phyloP scores from a whole-genome alignment of 37 sponge, comb jelly and placozoan species.

The Agelas oroides region DNA sequence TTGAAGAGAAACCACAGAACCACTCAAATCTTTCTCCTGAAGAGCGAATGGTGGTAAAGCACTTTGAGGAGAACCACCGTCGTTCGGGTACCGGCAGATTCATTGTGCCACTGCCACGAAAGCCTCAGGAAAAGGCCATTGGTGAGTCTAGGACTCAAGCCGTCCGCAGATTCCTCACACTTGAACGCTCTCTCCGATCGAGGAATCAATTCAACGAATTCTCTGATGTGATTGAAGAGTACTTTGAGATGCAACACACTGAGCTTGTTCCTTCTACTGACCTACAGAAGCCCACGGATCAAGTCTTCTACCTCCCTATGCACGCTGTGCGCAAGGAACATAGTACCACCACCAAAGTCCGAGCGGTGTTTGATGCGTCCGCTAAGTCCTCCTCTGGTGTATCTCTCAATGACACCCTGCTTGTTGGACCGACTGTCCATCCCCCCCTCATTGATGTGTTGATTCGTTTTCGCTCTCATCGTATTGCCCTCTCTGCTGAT shows the following conservation, averaged over 20 bases:
- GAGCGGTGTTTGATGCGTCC: slow-evolving; percentile 39
- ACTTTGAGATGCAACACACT: slow-evolving; percentile 22
- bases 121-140: neutral
- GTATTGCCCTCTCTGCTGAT: slow-evolving; percentile 19
- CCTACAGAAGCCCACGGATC: neutral
- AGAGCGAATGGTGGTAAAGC: slow-evolving; percentile 29
- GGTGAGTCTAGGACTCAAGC: slow-evolving; percentile 37
- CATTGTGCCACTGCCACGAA: slow-evolving; percentile 16
- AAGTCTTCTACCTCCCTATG: slow-evolving; percentile 28
- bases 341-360: slow-evolving; percentile 22
- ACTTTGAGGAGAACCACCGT: slow-evolving; percentile 28
- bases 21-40: slow-evolving; percentile 20
- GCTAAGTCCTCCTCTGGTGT: slow-evolving; percentile 25
- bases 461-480: slow-evolving; percentile 8
- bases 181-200: slow-evolving; percentile 19
- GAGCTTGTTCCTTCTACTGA: slow-evolving; percentile 20
- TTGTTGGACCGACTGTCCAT: slow-evolving; percentile 22
- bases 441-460: slow-evolving; percentile 26
- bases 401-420: slow-evolving; percentile 15
- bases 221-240: slow-evolving; percentile 21
- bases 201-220: neutral
- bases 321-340: slow-evolving; percentile 18
- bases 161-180: slow-evolving; percentile 22
- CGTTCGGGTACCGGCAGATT: slow-evolving; percentile 12
- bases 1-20: slow-evolving; percentile 41